A percentile compares a stretch with the other conserved stretches of the same genome.
These are phyloP conservation scores for Sphaerodactylus townsendi DNA, from an alignment of 2,113 vertebrate species.

Conservation along the genomic window DNA sequence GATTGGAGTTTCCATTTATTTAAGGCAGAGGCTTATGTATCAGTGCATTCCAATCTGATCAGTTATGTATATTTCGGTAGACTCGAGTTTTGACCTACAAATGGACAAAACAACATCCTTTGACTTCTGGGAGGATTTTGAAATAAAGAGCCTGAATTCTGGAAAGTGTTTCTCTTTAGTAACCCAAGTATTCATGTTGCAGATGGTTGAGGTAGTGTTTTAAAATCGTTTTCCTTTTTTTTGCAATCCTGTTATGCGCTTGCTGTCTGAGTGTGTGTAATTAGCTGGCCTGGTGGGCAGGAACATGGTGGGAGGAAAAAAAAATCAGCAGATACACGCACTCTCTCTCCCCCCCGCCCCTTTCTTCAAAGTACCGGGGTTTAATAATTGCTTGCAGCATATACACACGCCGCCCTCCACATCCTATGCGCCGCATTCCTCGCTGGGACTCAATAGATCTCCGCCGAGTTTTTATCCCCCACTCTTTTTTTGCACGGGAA, in stretches of 20 bases:
- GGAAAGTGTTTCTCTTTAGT: neutral
- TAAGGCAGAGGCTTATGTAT: neutral
- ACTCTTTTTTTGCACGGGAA: no score
- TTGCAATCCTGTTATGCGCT: neutral
- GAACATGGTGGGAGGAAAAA: neutral
- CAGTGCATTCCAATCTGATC: neutral
- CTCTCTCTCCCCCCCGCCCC: no score
- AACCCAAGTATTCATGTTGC: neutral
- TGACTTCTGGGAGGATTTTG: neutral
- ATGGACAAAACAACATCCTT: neutral
- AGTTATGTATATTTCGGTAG: neutral
- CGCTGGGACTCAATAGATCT: neutral
- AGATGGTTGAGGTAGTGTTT: neutral
- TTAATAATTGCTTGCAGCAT: neutral
- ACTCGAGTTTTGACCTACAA: neutral
- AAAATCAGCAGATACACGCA: neutral
- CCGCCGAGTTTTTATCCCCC: neutral
- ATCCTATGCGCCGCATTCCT: neutral
- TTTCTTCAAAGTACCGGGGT: neutral
- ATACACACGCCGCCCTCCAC: no score
- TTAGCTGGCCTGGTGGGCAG: constrained; percentile 29
- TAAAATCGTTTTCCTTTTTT: neutral
- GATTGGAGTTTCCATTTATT: neutral
- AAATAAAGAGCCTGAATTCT: neutral
- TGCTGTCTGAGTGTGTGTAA: neutral